Conservation (phyloP, 1,140 invertebrate genomes). For the Batillaria attramentaria region DNA sequence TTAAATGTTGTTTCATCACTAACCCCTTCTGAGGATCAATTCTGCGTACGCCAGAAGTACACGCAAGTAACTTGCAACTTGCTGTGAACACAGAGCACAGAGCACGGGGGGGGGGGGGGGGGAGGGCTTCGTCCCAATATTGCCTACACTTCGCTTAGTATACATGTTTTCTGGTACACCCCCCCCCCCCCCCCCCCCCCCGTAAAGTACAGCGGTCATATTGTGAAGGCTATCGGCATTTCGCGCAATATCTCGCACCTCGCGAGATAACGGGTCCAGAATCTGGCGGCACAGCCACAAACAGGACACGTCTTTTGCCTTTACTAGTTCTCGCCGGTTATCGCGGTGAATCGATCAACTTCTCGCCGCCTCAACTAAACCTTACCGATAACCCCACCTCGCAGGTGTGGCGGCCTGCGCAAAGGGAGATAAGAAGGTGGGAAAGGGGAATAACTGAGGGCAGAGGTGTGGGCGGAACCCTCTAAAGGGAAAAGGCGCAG, state of each 20-base stretch:
- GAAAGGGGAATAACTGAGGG: conserved; percentile 3
- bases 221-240: neutral
- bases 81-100: too few species aligned
- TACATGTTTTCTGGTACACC: neutral
- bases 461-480: neutral
- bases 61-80: too few species aligned
- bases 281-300: neutral
- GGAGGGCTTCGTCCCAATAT: too few species aligned
- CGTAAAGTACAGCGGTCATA: neutral
- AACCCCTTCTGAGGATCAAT: too few species aligned
- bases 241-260: neutral
- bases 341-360: neutral
- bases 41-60: too few species aligned
- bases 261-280: neutral
- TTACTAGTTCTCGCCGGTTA: neutral
- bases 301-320: neutral
- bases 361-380: neutral
- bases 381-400: neutral
- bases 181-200: neutral
- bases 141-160: neutral
- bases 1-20: too few species aligned
- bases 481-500: neutral
- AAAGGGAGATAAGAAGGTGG: conserved; percentile 7
- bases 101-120: too few species aligned
- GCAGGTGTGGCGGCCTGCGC: neutral